Conservation (phyloP, 2,888 invertebrate species). For the Serrognathus titanus region DNA sequence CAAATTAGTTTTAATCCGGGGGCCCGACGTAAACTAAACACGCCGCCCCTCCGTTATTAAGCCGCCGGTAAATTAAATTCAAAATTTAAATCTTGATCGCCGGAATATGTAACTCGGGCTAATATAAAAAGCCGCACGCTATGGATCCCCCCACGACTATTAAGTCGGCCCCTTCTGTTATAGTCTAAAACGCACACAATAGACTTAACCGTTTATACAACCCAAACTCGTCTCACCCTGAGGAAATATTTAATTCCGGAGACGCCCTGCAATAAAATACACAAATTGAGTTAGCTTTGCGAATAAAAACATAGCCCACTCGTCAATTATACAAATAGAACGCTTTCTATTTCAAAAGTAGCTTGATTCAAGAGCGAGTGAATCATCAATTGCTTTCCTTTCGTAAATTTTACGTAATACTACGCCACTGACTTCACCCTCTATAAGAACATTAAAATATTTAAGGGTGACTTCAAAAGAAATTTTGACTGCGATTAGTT, state of each 20-base stretch:
- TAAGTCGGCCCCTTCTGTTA: constrained; percentile 26
- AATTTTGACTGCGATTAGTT: no score
- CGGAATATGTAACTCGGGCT: constrained; percentile 31
- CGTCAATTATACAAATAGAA: background rate
- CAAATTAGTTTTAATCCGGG: constrained; percentile 19
- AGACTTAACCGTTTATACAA: constrained; percentile 38
- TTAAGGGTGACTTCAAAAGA: no score
- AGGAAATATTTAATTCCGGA: constrained; percentile 39
- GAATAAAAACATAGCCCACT: constrained; percentile 27
- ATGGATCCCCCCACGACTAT: constrained; percentile 23
- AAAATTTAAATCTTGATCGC: constrained; percentile 31
- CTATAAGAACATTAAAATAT: no score
- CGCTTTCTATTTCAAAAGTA: background rate
- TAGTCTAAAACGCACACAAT: constrained; percentile 36
- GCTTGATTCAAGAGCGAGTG: no score
- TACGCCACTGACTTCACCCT: no score
- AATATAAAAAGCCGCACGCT: constrained; percentile 36
- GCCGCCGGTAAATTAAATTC: constrained; percentile 30
- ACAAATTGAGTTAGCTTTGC: constrained; percentile 44
- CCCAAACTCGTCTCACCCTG: constrained; percentile 32
- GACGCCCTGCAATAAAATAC: constrained; percentile 30
- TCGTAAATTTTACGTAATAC: no score
- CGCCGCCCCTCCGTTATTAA: constrained; percentile 19
- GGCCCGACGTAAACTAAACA: constrained; percentile 23
- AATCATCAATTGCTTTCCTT: no score